Conservation (phyloP, 2,797 vertebrate species). For the Pterois miles region DNA sequence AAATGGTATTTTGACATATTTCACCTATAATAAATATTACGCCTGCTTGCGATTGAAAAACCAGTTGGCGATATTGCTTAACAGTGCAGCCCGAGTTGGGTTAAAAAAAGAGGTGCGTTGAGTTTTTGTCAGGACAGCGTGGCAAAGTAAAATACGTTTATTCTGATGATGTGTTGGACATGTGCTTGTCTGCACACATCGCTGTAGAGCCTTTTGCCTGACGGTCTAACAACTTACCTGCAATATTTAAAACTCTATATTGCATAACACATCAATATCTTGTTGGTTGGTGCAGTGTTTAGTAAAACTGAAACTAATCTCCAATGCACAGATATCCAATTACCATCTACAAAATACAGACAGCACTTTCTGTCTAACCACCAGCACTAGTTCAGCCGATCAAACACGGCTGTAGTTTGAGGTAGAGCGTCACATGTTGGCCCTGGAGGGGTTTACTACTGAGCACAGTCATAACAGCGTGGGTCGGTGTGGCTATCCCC, state of each 20-base stretch:
- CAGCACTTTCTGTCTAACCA: not conserved
- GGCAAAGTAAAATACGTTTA: not conserved
- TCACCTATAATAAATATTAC: too few relatives aligned
- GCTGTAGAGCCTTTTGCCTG: not conserved
- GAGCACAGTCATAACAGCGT: not conserved
- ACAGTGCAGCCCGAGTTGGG: too few relatives aligned
- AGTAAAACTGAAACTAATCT: not conserved
- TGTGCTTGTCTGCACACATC: too few relatives aligned
- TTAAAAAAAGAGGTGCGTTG: not conserved
- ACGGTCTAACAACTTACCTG: not conserved
- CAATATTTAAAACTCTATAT: not conserved
- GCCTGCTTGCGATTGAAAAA: too few relatives aligned
- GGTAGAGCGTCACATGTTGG: not conserved
- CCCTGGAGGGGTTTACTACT: not conserved
- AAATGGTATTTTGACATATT: too few relatives aligned
- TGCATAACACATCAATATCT: not conserved
- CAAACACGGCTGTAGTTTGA: not conserved
- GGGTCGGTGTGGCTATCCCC: too few relatives aligned
- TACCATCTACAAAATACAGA: fast-evolving
- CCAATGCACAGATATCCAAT: not conserved
- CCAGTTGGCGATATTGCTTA: too few relatives aligned
- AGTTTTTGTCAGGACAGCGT: not conserved
- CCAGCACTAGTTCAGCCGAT: not conserved
- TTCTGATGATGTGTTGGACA: not conserved
- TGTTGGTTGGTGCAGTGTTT: not conserved